A percentile compares a stretch with the other conserved stretches of the same genome.
These are phyloP conservation scores for Bombus ignitus DNA, from an alignment of 1,140 invertebrate species.

Conservation along the genomic window DNA sequence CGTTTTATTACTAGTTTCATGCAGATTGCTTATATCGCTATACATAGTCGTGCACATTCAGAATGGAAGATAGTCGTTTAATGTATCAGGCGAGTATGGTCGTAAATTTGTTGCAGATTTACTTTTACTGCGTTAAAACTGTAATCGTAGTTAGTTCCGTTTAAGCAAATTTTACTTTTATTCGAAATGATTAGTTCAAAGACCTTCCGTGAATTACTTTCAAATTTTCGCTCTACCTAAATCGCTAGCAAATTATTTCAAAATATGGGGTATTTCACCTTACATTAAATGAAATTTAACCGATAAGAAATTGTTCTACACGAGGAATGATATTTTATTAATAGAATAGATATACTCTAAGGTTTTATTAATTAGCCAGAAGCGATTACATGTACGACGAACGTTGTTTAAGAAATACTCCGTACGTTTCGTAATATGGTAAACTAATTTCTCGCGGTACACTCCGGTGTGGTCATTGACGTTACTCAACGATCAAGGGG, in stretches of 20 bases:
- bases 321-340: not conserved
- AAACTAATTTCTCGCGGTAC: conserved; percentile 1
- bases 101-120: not conserved
- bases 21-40: not conserved
- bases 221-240: too few relatives aligned
- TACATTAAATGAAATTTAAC: too few relatives aligned
- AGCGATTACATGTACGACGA: too few relatives aligned
- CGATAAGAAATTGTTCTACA: too few relatives aligned
- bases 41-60: not conserved
- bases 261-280: too few relatives aligned
- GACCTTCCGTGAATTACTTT: too few relatives aligned
- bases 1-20: not conserved
- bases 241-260: too few relatives aligned
- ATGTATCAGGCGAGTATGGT: not conserved
- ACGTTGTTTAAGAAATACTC: not conserved
- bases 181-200: too few relatives aligned
- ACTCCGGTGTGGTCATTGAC: conserved; percentile 20
- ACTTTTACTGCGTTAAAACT: not conserved
- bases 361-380: not conserved
- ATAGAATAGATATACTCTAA: not conserved
- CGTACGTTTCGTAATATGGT: conserved; percentile 13
- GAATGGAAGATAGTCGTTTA: not conserved
- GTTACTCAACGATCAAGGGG: conserved; percentile 37
- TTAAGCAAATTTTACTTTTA: too few relatives aligned
- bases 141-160: not conserved